These are phyloP conservation scores for Dryobotodes eremita DNA, from an alignment of 2,888 invertebrate species.

Conservation along the genomic window DNA sequence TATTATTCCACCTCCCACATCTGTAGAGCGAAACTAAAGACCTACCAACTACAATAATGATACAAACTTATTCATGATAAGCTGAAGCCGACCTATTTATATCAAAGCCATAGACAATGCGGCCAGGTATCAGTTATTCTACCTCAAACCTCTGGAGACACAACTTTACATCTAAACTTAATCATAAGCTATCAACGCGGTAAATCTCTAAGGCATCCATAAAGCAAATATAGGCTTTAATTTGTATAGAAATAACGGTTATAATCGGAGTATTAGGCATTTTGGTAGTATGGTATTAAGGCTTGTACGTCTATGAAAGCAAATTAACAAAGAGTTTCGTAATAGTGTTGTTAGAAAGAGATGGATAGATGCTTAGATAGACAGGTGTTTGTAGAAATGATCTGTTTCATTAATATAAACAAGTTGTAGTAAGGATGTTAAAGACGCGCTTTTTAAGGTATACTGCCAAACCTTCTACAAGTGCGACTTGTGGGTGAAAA, in stretches of 20 bases:
- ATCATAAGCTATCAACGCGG: conserved; percentile 55
- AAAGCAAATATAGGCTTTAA: conserved; percentile 24
- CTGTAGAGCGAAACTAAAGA: not conserved
- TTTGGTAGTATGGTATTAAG: conserved; percentile 4
- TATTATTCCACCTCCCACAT: not conserved
- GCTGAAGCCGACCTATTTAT: conserved; percentile 38
- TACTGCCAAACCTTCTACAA: no score
- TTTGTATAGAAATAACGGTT: conserved; percentile 8
- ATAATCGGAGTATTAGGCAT: not conserved
- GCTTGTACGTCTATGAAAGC: not conserved
- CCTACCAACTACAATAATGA: conserved; percentile 32
- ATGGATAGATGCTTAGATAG: not conserved
- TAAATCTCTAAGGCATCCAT: conserved; percentile 47
- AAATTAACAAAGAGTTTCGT: conserved; percentile 31
- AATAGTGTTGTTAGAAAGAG: conserved; percentile 20
- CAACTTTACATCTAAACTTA: conserved; percentile 61
- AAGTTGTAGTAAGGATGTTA: no score
- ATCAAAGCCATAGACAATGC: conserved; percentile 50
- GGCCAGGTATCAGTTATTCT: conserved; percentile 55
- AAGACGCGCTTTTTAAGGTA: no score
- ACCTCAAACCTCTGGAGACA: conserved; percentile 39
- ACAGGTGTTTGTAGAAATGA: not conserved
- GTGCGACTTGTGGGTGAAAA: no score
- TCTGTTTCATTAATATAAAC: not conserved
- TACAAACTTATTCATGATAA: conserved; percentile 49